Evolutionary conservation across 2,113 vertebrate species (phyloP).

Genomic region (Myxocyprinus asiaticus): DNA sequence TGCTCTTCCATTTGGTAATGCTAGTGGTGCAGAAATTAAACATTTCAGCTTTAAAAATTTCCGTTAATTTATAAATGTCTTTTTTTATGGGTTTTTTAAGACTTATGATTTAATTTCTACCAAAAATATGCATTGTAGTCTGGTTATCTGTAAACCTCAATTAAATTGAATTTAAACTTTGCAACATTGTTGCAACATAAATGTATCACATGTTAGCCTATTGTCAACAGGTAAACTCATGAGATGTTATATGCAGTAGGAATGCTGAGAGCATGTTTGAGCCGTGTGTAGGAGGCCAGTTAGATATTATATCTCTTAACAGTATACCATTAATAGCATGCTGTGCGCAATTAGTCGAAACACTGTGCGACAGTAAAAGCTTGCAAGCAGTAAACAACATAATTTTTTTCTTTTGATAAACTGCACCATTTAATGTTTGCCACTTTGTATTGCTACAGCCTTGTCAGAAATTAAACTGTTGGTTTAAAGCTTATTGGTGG

Average conservation of each 20-base stretch:
- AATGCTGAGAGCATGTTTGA: slow-evolving; percentile 29
- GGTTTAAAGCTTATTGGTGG: background rate
- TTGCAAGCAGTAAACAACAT: slow-evolving; percentile 7
- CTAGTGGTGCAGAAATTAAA: too few relatives aligned
- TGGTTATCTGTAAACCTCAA: too few relatives aligned
- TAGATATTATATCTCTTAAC: background rate
- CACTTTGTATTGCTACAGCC: background rate
- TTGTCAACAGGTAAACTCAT: background rate
- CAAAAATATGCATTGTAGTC: too few relatives aligned
- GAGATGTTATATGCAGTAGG: background rate
- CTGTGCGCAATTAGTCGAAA: slow-evolving; percentile 22
- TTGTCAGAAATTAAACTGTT: slow-evolving; percentile 8
- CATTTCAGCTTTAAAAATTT: too few relatives aligned
- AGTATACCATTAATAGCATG: slow-evolving; percentile 13
- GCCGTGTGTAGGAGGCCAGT: slow-evolving; percentile 27
- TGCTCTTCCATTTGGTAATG: too few relatives aligned
- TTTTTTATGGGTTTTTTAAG: too few relatives aligned
- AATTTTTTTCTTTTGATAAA: too few relatives aligned
- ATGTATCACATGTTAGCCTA: slow-evolving; percentile 1
- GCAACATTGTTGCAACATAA: background rate
- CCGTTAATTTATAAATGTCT: too few relatives aligned
- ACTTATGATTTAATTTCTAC: too few relatives aligned
- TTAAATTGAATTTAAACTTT: background rate
- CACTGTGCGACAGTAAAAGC: background rate
- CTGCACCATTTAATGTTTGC: too few relatives aligned